Evolutionary conservation across 2,797 vertebrate genomes (phyloP), one percentile per base, ranked within the genome.

Genomic region (Ptychobarbus kaznakovi): DNA sequence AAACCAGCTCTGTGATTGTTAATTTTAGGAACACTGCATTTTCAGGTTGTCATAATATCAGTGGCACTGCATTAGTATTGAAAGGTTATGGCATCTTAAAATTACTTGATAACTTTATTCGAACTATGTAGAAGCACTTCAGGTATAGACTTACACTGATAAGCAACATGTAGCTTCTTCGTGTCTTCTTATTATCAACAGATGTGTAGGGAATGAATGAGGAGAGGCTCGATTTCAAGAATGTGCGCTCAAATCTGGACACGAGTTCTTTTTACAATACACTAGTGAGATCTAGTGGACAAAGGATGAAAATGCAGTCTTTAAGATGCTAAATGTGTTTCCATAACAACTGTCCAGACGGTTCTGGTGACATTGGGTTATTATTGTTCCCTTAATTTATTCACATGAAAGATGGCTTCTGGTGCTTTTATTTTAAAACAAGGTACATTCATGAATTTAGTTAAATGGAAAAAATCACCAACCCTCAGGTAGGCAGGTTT

Each of bases 331-430:
- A 91, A 87, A 90, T 81, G 86, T 89, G 97, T 98, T 98, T 96
- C 97, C 93, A 94, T 98, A 96, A 96, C 97, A 98, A 97, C 96
- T 95, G 94, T 94, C 94, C 91, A 96, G 96, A 93, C 94, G 91
- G 91, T 95, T 96, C 94, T 91, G 93, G 89, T 72, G 89, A 80
- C 86, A 82, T 87, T 56, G 44, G 87, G 85, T 88, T 58, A 87
- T 83, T 42, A 16, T 68, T 87, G 87, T 77, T 78, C 58, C 40
- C 84, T 81, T 83, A 85, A 80, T 86, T 73, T 58, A 81, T 56
- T 63, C 28, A 75, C 18, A 40, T 28, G 20, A 32, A 72, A 53
- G 20, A 58, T 13, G 63, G 20, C 28, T 49, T 46, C 32, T 91
- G 90, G 88, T 89, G 90, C 89, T 80, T 85, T 70, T 87, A 84